Evolutionary conservation across 2,888 invertebrate genomes (phyloP), one percentile per base, ranked within the genome.

Genomic region (Tetrapedia diversipes): DNA sequence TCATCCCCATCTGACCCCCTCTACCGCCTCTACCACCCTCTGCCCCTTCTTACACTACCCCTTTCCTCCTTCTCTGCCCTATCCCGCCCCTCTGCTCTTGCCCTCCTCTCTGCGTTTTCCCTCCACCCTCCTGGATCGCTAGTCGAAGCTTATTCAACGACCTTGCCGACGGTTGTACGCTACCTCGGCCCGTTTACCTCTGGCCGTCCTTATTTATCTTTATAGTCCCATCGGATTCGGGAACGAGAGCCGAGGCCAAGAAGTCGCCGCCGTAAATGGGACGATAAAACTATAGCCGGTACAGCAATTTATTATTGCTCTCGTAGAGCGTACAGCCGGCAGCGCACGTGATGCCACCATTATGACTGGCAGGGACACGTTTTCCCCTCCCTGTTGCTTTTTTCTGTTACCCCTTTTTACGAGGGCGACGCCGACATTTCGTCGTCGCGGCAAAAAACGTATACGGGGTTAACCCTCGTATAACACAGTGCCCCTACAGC

Each of bases 281-380:
- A 51, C 84, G 81, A 85, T 85, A 84, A 84, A 84, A 85, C 81
- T 84, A 84, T 85, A 75, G 70, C 65, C 64, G 49, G 68, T 27
- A 39, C 68, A 72, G 81, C 81, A 81, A 85, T 85, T 84, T 85
- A 79, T 79, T 83, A 85, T 85, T 81, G 77, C 76, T 71, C 51
- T 47, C 27, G 41, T 53, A 61, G 67, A 64, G 61, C 51, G 60
- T 51, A 71, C 39, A 60, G 67, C 56, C 60, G 47, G 56, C 45
- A 59, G 75, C 65, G 71, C 79, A 81, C 71, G 77, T 79, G 79
- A 73, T 76, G 66, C 71, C 60, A 72, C 60, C 72, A 77, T 84
- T 79, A 84, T 77, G 64, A 77, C 37, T 19, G 29, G 43, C 4
- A 54, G 53, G 34, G 11, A 24, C n/a, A 53, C 29, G 49, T 43